Evolutionary conservation across 2,113 vertebrate genomes (phyloP).

Genomic region (Rallus limicola): DNA sequence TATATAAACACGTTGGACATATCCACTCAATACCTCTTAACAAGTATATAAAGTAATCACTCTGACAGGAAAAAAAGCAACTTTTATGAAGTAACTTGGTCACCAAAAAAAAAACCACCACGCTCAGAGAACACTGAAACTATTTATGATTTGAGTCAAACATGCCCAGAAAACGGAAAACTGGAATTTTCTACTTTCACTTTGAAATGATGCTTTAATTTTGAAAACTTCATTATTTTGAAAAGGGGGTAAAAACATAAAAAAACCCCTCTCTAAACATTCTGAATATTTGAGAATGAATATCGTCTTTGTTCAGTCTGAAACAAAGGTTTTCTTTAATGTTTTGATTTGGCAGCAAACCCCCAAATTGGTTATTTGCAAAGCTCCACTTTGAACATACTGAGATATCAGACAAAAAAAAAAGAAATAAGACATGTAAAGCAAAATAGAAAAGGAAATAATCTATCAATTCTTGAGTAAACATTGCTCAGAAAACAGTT

Average conservation of each 20-base stretch:
- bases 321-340: constrained; percentile 3
- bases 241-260: not conserved
- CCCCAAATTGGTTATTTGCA: not conserved
- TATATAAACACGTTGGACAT: not conserved
- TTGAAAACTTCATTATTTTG: not conserved
- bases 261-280: not conserved
- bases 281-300: not conserved
- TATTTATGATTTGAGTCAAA: not conserved
- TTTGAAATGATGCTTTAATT: not conserved
- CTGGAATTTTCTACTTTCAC: not conserved
- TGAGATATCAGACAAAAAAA: constrained; percentile 12
- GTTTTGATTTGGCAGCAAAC: not conserved
- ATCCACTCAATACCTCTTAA: not conserved
- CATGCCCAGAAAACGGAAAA: not conserved
- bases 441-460: constrained; percentile 35
- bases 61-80: not conserved
- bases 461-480: constrained; percentile 33
- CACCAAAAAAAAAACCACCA: not conserved
- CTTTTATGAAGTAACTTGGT: not conserved
- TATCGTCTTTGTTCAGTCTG: not conserved
- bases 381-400: not conserved
- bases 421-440: not conserved
- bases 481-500: constrained; percentile 35
- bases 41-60: not conserved
- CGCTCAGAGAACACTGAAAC: not conserved